Base-by-base conservation (phyloP, 2,888 invertebrate genomes). In the Andrena praecox region DNA sequence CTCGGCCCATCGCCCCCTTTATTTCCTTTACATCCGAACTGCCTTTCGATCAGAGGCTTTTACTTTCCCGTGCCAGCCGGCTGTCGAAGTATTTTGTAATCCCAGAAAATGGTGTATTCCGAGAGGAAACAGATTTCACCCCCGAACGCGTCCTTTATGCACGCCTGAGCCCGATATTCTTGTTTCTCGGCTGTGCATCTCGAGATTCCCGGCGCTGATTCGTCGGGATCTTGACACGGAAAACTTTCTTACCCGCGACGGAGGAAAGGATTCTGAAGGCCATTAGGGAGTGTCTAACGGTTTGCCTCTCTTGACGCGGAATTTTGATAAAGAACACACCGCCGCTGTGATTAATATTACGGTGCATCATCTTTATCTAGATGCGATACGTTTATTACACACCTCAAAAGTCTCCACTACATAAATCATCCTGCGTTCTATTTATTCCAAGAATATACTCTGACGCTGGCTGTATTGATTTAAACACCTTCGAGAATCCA, bases 31-130 rank as follows among this genome's bases (percentile, higher is more conserved):
- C 78, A 87, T 80, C 75, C 77, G 67, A 63, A 78, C 85, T 72
- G 63, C 69, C 86, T 86, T 80, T 76, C 87, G 84, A 84, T 86
- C 87, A 76, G 80, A 71, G 72, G 76, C 86, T 86, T 81, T 88
- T 88, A 79, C 82, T 76, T 83, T 68, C 78, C 81, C 60, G 54
- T 50, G 77, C 75, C 82, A 85, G 79, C 64, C 82, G 79, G 59
- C 85, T 85, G 86, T 87, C 86, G 80, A 77, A 85, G 78, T 87
- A 77, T 88, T 88, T 85, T 82, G 89, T 84, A 86, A 88, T 88
- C 87, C 85, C 69, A 67, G 87, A 82, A 85, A 84, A 88, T 80
- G 86, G 80, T 83, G 86, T 86, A 79, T 77, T 66, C 77, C 86
- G 74, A 71, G 82, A 87, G 87, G 87, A 87, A 88, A 88, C 84